Evolutionary conservation across 1,140 invertebrate genomes (phyloP), one percentile per base, ranked within the genome.

Genomic region (Drosophila varians): DNA sequence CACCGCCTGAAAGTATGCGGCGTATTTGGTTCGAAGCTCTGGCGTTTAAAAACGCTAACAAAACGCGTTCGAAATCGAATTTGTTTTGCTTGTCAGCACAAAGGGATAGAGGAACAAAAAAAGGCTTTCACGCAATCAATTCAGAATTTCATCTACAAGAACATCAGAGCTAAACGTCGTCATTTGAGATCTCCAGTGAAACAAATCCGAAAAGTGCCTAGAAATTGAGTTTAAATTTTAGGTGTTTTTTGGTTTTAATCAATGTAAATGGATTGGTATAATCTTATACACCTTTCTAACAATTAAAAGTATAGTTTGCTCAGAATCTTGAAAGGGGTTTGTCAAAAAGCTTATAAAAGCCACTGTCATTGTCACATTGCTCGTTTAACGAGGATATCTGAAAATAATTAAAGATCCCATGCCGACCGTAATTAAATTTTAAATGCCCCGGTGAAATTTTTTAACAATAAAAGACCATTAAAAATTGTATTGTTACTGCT

Each of bases 31-130:
- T 26, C 12, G 1, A 25, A 23, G 18, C 3, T 7, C 5, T 18
- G 19, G 48, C 70, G 36, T 16, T 34, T 40, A 8, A 73, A 68
- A 74, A 49, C 58, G 58, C 69, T 31, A n/a, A 8, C n/a, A 25
- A 73, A 51, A 49, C 49, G 65, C 65, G 40, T 16, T 34, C 4
- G 7, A 14, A 65, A 43, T 66, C 47, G 46, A 53, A 52, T 66
- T 66, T 43, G 46, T 34, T 64, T 45, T 16, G 52, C 19, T 43
- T 66, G 62, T 64, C 56, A 62, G 19, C n/a, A 9, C 19, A 26
- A 60, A 46, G 40, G 57, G 40, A 57, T 36, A 7, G 16, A 19
- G 4, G 21, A 46, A 34, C 40, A 18, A 12, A 40, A 31, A 26
- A 0, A 56, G 18, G 14, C 31, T 34, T 56, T 11, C 21, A 6